Percentiles rank a stretch among this genome's conserved stretches.
phyloP scores from a whole-genome alignment of 1,140 invertebrate genomes.

The Brachionus rotundiformis region DNA sequence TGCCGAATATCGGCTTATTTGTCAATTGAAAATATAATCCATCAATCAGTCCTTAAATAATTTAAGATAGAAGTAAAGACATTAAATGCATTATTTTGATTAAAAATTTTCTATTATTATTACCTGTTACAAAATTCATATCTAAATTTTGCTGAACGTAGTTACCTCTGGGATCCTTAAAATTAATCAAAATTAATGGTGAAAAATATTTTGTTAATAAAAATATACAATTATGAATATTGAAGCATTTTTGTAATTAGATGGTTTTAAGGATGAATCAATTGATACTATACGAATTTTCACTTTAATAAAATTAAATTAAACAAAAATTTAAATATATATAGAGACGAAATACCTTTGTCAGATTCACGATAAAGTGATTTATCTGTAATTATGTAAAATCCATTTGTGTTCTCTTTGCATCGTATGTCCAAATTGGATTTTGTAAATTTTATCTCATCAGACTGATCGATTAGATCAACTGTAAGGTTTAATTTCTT shows the following conservation, averaged over 20 bases:
- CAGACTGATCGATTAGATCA: neutral
- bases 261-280: slow-evolving; percentile 11
- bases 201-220: too few species aligned
- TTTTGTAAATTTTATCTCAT: neutral
- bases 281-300: neutral
- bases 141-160: neutral
- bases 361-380: slow-evolving; percentile 17
- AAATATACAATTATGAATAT: slow-evolving; percentile 5
- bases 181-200: too few species aligned
- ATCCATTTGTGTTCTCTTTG: neutral
- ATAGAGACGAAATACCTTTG: too few species aligned
- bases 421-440: neutral
- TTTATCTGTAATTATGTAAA: slow-evolving; percentile 29
- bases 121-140: neutral
- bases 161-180: slow-evolving; percentile 9
- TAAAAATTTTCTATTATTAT: neutral
- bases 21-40: neutral
- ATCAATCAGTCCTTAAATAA: slow-evolving; percentile 9
- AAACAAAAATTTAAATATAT: too few species aligned
- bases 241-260: neutral
- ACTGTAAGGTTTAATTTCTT: neutral
- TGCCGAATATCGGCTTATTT: neutral
- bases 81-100: neutral
- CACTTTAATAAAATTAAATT: neutral
- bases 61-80: neutral